Evolutionary conservation across 2,113 vertebrate genomes (phyloP).

Genomic region (Brachionichthys hirsutus): DNA sequence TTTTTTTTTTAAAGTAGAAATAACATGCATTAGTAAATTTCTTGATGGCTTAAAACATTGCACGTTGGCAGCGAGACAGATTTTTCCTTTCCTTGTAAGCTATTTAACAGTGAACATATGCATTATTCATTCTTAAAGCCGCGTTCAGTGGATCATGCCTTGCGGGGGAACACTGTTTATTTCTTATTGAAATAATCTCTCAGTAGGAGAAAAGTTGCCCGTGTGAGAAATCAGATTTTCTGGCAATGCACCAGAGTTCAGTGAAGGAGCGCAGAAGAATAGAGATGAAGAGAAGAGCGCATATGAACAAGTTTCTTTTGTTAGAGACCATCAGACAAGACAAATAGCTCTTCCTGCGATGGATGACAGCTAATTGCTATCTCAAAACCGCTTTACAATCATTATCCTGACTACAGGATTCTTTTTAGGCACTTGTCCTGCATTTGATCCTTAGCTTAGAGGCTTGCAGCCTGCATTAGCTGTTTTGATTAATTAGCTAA

Average conservation of each 20-base stretch:
- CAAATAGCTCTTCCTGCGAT: slow-evolving; percentile 35
- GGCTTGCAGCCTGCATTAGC: neutral
- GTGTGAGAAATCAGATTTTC: slow-evolving; percentile 78
- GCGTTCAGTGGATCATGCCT: slow-evolving; percentile 68
- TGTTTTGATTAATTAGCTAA: too few species aligned
- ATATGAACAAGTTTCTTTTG: slow-evolving; percentile 35
- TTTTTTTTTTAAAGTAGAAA: slow-evolving; percentile 10
- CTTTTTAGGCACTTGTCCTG: slow-evolving; percentile 46
- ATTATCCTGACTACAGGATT: slow-evolving; percentile 59
- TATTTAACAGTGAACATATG: slow-evolving; percentile 66
- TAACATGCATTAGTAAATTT: slow-evolving; percentile 31
- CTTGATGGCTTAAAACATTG: slow-evolving; percentile 45
- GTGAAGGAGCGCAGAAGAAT: slow-evolving; percentile 52
- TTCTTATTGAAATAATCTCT: slow-evolving; percentile 78
- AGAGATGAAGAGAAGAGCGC: slow-evolving; percentile 35
- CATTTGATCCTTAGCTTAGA: slow-evolving; percentile 39
- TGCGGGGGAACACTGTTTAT: slow-evolving; percentile 73
- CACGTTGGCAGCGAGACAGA: slow-evolving; percentile 40
- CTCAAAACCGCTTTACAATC: slow-evolving; percentile 60
- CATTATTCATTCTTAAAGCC: slow-evolving; percentile 76
- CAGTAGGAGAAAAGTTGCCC: slow-evolving; percentile 70
- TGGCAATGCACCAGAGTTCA: slow-evolving; percentile 67
- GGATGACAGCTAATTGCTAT: slow-evolving; percentile 60
- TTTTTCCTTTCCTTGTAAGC: slow-evolving; percentile 21
- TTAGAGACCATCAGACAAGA: slow-evolving; percentile 54